Percentiles rank a stretch among this genome's conserved stretches.
These are phyloP conservation scores for Raphicerus campestris DNA, from an alignment of 2,113 vertebrate species.

Conservation along the genomic window DNA sequence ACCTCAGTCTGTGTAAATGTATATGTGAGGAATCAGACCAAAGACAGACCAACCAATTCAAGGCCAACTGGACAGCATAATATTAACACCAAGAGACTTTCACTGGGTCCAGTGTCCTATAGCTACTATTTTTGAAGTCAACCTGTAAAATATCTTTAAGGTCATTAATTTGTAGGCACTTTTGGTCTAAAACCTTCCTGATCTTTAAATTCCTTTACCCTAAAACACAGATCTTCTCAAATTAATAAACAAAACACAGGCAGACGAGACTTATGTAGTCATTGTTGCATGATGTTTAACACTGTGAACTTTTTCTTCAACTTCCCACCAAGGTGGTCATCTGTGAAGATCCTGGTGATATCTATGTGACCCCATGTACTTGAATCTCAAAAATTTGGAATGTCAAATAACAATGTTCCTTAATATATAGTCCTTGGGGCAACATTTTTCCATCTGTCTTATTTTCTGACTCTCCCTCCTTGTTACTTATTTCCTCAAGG, in stretches of 20 bases:
- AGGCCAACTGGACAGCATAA: background rate
- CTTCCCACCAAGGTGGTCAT: background rate
- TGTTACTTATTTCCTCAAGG: background rate
- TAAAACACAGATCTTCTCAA: background rate
- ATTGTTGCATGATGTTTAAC: background rate
- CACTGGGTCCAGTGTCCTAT: background rate
- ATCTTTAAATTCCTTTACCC: background rate
- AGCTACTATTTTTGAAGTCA: background rate
- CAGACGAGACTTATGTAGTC: background rate
- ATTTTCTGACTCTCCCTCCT: background rate
- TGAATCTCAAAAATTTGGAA: background rate
- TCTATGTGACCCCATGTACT: background rate
- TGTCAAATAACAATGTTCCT: background rate
- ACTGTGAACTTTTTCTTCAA: background rate
- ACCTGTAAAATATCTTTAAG: background rate
- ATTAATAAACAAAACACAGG: background rate
- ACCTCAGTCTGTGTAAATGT: background rate
- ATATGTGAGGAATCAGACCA: background rate
- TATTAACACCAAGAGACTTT: background rate
- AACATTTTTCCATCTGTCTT: background rate
- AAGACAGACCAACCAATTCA: background rate
- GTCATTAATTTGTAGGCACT: background rate
- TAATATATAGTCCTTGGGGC: background rate
- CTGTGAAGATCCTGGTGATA: background rate
- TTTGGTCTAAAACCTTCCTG: background rate